Percentiles rank a stretch among this genome's conserved stretches.
Conservation (phyloP, 2,888 invertebrate species). For the Drosophila rubida region DNA sequence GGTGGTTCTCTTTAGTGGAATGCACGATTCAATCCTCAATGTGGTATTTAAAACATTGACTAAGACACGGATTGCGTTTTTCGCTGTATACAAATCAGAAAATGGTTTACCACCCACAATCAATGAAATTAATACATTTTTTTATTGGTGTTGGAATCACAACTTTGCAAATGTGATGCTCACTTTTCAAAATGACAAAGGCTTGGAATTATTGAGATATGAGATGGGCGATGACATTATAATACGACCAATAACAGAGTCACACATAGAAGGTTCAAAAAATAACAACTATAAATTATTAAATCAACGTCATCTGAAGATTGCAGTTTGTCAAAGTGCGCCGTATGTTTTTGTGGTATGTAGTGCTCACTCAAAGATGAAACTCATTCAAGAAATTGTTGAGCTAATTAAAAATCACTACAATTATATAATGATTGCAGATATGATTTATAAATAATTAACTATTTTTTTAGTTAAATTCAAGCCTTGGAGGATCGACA, state of each 20-base stretch:
- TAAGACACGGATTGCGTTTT: not conserved
- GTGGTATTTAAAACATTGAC: no score
- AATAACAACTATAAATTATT: no score
- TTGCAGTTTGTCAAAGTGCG: not conserved
- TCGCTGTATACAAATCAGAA: slow-evolving; percentile 14
- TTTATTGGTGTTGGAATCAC: slow-evolving; percentile 12
- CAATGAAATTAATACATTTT: not conserved
- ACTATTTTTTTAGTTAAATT: no score
- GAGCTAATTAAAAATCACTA: no score
- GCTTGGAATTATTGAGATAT: slow-evolving; percentile 15
- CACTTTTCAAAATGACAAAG: not conserved
- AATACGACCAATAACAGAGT: not conserved
- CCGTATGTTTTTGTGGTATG: slow-evolving; percentile 14
- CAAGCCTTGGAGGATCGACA: slow-evolving; percentile 17
- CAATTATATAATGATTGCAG: no score
- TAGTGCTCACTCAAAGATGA: no score
- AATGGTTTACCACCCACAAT: not conserved
- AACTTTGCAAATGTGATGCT: not conserved
- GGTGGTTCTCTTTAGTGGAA: not conserved
- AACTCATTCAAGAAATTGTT: no score
- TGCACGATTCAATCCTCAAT: not conserved
- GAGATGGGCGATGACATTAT: not conserved
- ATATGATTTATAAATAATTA: no score
- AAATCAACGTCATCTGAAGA: not conserved
- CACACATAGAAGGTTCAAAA: not conserved